A percentile compares a stretch with the other conserved stretches of the same genome.
Evolutionary conservation across 2,113 vertebrate genomes (phyloP).

Genomic region (Onychorhynchus coronatus): DNA sequence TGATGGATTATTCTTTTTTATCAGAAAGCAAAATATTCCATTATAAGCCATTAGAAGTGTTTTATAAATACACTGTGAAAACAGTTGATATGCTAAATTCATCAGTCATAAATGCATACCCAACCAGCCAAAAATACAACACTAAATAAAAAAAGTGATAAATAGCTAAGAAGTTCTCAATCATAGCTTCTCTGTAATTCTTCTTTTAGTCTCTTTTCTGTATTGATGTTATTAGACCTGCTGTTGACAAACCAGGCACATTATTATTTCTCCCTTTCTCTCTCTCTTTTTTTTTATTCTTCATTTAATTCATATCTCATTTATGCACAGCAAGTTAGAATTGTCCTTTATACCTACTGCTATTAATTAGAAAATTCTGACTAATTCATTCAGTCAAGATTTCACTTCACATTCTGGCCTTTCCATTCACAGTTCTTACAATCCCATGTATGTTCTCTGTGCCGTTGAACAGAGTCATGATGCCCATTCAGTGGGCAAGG

Average conservation of each 20-base stretch:
- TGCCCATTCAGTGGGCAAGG: neutral
- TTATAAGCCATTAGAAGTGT: constrained; percentile 22
- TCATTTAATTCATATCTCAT: neutral
- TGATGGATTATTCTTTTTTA: constrained; percentile 25
- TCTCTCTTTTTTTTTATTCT: neutral
- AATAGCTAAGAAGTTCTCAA: neutral
- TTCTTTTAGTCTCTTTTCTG: neutral
- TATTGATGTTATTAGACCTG: neutral
- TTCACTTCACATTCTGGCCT: neutral
- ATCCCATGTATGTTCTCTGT: rapidly evolving
- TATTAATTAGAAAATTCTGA: neutral
- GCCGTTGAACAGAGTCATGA: neutral
- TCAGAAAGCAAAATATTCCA: constrained; percentile 31
- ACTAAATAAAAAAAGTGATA: neutral
- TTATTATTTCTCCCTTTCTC: neutral
- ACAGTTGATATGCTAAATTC: neutral
- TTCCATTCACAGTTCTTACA: neutral
- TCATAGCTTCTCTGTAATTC: neutral
- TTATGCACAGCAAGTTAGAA: neutral
- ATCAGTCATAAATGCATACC: neutral
- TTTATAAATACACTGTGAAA: constrained; percentile 45
- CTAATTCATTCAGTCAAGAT: neutral
- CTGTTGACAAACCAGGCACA: neutral
- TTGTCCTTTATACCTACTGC: neutral
- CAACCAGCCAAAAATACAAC: neutral